Conservation (phyloP, 2,797 vertebrate genomes). For the Strix occidentalis region DNA sequence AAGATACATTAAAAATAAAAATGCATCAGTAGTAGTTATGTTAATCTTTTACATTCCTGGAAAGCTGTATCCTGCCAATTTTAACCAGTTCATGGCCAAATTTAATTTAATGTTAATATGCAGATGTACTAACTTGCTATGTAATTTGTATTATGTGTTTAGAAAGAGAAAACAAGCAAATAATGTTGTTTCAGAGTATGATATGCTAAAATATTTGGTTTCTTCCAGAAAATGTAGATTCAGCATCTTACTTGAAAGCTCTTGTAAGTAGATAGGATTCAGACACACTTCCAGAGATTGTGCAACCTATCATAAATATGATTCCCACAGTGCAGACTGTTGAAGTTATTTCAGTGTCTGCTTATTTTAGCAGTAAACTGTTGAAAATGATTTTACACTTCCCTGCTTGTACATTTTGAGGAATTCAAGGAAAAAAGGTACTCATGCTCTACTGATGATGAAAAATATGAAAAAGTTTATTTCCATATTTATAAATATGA, state of each 20-base stretch:
- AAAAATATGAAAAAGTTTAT: background rate
- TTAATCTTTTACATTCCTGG: background rate
- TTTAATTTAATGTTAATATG: background rate
- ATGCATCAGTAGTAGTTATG: background rate
- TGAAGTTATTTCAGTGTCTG: background rate
- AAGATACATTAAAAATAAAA: background rate
- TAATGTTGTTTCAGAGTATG: background rate
- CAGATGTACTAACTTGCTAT: background rate
- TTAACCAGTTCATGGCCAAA: background rate
- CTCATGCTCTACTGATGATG: background rate
- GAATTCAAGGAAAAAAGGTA: background rate
- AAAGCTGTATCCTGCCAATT: background rate
- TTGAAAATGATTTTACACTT: background rate
- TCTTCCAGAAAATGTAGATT: background rate
- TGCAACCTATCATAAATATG: background rate
- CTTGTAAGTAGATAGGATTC: background rate
- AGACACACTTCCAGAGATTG: background rate
- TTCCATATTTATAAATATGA: background rate
- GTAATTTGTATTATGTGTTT: background rate
- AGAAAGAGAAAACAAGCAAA: background rate
- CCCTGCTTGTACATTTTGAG: background rate
- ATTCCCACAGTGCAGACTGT: background rate
- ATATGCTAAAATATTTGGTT: background rate
- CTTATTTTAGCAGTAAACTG: slow-evolving; percentile 2
- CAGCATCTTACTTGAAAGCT: background rate